Evolutionary conservation across 2,797 vertebrate species (phyloP).

Genomic region (Trichosurus vulpecula): DNA sequence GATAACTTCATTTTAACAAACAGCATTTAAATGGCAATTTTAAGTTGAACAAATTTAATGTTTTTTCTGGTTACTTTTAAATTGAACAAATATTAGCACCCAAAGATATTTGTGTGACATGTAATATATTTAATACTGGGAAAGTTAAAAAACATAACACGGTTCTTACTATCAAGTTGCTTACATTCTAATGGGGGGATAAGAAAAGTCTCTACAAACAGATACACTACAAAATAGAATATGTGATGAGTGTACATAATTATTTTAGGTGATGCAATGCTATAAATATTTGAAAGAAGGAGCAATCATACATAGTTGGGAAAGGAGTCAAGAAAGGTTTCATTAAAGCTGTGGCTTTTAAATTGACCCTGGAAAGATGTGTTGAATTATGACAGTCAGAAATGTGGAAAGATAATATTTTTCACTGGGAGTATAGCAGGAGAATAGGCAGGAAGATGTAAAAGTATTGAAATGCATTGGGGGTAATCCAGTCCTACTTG

Average conservation of each 20-base stretch:
- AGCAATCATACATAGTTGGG: neutral
- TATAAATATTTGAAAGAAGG: neutral
- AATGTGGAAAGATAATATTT: neutral
- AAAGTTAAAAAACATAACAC: neutral
- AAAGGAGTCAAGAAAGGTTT: neutral
- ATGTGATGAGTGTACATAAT: neutral
- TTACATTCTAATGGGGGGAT: neutral
- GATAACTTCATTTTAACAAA: neutral
- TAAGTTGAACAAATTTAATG: neutral
- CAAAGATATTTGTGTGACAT: neutral
- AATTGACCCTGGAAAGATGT: neutral
- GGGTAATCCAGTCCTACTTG: neutral
- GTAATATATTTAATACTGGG: neutral
- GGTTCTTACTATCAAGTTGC: neutral
- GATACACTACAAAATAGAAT: neutral
- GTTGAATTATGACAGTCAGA: neutral
- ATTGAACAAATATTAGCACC: neutral
- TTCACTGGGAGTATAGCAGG: neutral
- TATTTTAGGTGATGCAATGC: neutral
- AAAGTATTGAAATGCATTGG: neutral
- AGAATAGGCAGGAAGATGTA: neutral
- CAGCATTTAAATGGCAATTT: neutral
- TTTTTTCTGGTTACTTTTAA: neutral
- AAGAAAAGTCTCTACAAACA: neutral
- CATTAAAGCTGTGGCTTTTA: too few relatives aligned